Conservation (phyloP, 2,113 vertebrate genomes). For the Misgurnus mizolepis region DNA sequence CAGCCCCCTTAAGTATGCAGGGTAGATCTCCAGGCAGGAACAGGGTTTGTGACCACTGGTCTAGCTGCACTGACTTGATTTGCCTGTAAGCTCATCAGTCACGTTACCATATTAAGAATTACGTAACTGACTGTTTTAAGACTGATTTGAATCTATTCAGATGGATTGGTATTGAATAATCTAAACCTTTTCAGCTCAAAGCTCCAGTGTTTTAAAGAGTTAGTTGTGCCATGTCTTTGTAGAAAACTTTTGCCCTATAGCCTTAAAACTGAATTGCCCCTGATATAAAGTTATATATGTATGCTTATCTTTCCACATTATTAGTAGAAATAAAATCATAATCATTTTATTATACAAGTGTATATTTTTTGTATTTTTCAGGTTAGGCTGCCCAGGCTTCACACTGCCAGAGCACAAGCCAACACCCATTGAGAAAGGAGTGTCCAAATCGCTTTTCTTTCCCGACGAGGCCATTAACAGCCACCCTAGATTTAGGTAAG, state of each 20-base stretch:
- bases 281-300: not conserved
- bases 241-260: not conserved
- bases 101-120: no score
- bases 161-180: not conserved
- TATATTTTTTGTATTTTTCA: conserved; percentile 57
- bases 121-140: not conserved
- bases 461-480: conserved; percentile 95
- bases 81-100: no score
- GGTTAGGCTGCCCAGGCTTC: conserved; percentile 94
- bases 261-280: not conserved
- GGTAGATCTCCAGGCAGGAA: no score
- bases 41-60: no score
- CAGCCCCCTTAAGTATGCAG: no score
- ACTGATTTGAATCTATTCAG: not conserved
- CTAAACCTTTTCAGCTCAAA: not conserved
- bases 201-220: not conserved
- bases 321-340: not conserved
- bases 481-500: conserved; percentile 94
- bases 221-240: not conserved
- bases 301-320: not conserved
- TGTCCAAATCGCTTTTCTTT: conserved; percentile 94
- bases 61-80: no score
- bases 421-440: conserved; percentile 85
- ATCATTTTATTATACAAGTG: no score
- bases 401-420: conserved; percentile 85